These are phyloP conservation scores for Drepanosiphum platanoidis DNA, from an alignment of 2,888 invertebrate species.

Conservation along the genomic window DNA sequence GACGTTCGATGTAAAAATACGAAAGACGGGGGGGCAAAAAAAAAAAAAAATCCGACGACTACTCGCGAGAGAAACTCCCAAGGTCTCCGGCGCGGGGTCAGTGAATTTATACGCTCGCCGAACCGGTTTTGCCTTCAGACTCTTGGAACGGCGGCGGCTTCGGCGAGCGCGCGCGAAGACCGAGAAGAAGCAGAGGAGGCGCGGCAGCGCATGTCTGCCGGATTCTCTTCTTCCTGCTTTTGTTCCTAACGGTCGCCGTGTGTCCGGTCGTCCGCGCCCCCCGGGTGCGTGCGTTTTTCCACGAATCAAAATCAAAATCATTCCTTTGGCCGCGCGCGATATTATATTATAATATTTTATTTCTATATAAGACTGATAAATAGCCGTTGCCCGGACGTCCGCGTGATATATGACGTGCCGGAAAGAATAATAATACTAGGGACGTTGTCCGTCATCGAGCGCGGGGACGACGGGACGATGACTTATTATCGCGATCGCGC, in stretches of 20 bases:
- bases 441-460: not conserved
- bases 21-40: conserved; percentile 13
- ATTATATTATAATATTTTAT: no score
- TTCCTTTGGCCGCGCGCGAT: no score
- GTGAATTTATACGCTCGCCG: conserved; percentile 60
- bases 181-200: not conserved
- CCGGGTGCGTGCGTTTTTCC: not conserved
- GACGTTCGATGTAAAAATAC: conserved; percentile 37
- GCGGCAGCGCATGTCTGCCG: not conserved
- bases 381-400: not conserved
- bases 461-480: not conserved
- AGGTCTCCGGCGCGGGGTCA: conserved; percentile 61
- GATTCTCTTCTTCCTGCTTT: conserved; percentile 58
- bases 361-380: conserved; percentile 44
- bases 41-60: conserved; percentile 24
- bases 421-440: not conserved
- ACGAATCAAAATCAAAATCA: not conserved
- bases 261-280: not conserved
- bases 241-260: conserved; percentile 54
- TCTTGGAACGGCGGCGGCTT: conserved; percentile 23
- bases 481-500: not conserved
- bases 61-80: conserved; percentile 57
- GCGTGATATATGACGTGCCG: not conserved
- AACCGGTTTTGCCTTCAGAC: conserved; percentile 56
- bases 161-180: not conserved